These are phyloP conservation scores for Acleris literana DNA, from an alignment of 2,888 invertebrate species.

Conservation along the genomic window DNA sequence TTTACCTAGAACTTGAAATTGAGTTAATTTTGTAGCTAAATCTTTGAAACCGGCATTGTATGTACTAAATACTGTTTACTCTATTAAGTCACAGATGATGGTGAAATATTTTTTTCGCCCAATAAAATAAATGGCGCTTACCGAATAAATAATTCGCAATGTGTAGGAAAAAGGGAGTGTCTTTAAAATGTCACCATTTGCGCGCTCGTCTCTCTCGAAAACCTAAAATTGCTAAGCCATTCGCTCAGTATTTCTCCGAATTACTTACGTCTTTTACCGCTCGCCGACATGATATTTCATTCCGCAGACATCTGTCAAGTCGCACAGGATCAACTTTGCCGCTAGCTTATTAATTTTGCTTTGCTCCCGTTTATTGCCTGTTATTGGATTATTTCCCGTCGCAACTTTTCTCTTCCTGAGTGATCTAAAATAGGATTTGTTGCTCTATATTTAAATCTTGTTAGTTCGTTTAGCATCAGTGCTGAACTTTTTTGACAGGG, in stretches of 20 bases:
- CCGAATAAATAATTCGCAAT: not conserved
- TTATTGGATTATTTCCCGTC: conserved; percentile 76
- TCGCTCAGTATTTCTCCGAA: conserved; percentile 31
- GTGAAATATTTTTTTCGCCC: not conserved
- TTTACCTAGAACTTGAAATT: too few relatives aligned
- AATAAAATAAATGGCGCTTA: not conserved
- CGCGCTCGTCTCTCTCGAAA: conserved; percentile 19
- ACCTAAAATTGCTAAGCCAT: conserved; percentile 23
- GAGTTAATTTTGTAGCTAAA: too few relatives aligned
- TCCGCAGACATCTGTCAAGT: conserved; percentile 70
- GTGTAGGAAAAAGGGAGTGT: not conserved
- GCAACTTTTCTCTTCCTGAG: conserved; percentile 63
- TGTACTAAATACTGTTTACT: not conserved
- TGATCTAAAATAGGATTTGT: conserved; percentile 61
- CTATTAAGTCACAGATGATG: not conserved
- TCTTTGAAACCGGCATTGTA: too few relatives aligned
- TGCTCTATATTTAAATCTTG: conserved; percentile 47
- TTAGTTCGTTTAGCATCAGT: conserved; percentile 40
- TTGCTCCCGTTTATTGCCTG: conserved; percentile 69
- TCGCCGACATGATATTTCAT: conserved; percentile 68
- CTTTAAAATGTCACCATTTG: conserved; percentile 21
- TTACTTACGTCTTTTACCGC: conserved; percentile 39
- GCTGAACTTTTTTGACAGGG: conserved; percentile 32
- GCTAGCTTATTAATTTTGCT: conserved; percentile 74
- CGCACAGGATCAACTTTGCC: conserved; percentile 72